Conservation (phyloP, 2,113 vertebrate genomes). For the Hippocampus barbouri region DNA sequence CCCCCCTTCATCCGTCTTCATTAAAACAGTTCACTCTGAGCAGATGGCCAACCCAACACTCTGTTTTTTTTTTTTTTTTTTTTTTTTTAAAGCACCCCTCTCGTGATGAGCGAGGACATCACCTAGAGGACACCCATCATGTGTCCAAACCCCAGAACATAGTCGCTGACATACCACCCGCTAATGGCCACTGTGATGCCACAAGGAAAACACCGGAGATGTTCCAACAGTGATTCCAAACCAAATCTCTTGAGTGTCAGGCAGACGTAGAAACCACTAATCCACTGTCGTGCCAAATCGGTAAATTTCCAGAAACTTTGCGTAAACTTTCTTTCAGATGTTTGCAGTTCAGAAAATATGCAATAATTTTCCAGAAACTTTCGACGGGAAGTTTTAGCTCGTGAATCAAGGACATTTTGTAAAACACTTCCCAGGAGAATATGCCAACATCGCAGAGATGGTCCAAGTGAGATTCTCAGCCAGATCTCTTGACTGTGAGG, state of each 20-base stretch:
- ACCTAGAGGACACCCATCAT: conserved; percentile 64
- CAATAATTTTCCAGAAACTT: not conserved
- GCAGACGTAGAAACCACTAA: too few species aligned
- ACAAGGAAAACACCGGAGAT: not conserved
- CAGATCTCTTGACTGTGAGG: not conserved
- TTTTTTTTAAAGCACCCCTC: conserved; percentile 40
- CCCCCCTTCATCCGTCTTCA: conserved; percentile 70
- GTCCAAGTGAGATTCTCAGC: not conserved
- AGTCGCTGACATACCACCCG: conserved; percentile 24
- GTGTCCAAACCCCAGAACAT: conserved; percentile 34
- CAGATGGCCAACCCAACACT: conserved; percentile 68
- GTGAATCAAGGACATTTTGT: not conserved
- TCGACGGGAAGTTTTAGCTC: not conserved
- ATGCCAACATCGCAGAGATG: not conserved
- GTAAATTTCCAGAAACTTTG: too few species aligned
- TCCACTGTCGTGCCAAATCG: too few species aligned
- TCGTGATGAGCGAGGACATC: conserved; percentile 49
- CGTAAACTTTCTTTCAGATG: too few species aligned
- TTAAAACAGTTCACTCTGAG: conserved; percentile 69
- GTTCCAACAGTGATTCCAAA: not conserved
- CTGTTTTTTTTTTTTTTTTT: conserved; percentile 9
- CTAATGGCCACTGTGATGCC: conserved; percentile 47
- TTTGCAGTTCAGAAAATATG: too few species aligned
- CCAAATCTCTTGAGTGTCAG: not conserved
- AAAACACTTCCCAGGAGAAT: not conserved